Evolutionary conservation across 1,140 invertebrate species (phyloP).

Genomic region (Drosophila nikananu): DNA sequence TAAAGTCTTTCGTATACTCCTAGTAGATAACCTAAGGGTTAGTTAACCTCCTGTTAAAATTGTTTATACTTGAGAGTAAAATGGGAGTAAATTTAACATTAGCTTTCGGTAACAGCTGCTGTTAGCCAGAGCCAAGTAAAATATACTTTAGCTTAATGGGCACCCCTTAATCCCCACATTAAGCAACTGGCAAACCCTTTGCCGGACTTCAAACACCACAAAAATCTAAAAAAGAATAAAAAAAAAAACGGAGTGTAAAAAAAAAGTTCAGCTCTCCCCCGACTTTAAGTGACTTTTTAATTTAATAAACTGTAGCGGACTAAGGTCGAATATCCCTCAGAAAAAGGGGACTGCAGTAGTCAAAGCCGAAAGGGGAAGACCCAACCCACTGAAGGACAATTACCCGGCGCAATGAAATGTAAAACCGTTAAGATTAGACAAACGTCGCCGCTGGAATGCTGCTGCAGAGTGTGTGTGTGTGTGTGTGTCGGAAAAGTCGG

Average conservation of each 20-base stretch:
- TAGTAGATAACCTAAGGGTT: neutral
- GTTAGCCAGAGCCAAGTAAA: neutral
- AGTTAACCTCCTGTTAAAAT: neutral
- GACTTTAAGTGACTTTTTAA: conserved; percentile 58
- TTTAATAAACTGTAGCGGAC: conserved; percentile 67
- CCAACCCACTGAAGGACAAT: conserved; percentile 46
- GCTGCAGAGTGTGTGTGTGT: conserved; percentile 6
- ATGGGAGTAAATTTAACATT: neutral
- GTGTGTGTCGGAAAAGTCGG: conserved; percentile 2
- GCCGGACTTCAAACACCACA: neutral
- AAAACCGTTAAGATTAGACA: conserved; percentile 82
- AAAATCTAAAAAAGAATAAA: neutral
- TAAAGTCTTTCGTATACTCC: neutral
- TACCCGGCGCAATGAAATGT: conserved; percentile 78
- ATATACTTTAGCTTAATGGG: neutral
- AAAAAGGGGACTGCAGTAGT: neutral
- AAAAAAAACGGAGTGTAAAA: neutral
- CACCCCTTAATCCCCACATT: conserved; percentile 3
- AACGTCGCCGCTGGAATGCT: conserved; percentile 53
- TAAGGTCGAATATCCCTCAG: conserved; percentile 20
- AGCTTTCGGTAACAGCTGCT: neutral
- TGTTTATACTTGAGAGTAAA: neutral
- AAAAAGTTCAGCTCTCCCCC: neutral
- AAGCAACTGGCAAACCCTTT: conserved; percentile 1
- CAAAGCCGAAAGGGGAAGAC: neutral